Evolutionary conservation across 2,113 vertebrate genomes (phyloP), one percentile per base, ranked within the genome.

Genomic region (Shinisaurus crocodilurus): DNA sequence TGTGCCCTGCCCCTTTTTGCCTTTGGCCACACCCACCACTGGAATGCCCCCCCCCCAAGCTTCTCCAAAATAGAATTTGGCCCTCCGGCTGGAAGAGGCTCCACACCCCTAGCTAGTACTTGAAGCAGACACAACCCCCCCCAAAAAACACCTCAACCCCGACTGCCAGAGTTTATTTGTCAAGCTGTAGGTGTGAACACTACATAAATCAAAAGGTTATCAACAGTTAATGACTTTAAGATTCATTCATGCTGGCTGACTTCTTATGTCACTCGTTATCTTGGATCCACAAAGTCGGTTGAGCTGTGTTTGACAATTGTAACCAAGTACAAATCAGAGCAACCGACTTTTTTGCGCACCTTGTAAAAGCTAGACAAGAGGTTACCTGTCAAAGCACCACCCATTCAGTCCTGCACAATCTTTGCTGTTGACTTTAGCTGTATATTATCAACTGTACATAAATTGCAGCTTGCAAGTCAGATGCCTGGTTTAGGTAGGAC

Each of bases 311-410:
- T 13, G 4, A n/a, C 37, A 75, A 70, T 50, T 4, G 65, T 90
- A 82, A 87, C 60, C 37, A 91, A 85, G 88, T 6, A 8, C 45
- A 91, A 81, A 48, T 40, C 69, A 86, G 48, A 94, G 27, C 40
- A 67, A 67, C 6, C 27, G 50, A 89, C 48, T 90, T 8, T n/a
- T 29, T 86, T 83, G 76, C 3, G 67, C 77, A 20, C 8, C 87
- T 82, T 57, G n/a, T 69, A 87, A 89, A 89, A 87, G 40, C 23
- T 50, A 69, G 37, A 81, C 65, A 45, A 70, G 57, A 57, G 23
- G 34, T 18, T 10, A 32, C 37, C 76, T 29, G 84, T 2, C 27
- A 74, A 10, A 81, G n/a, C 5, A 63, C 63, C 45, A 45, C 60
- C 67, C 87, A 45, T 89, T 43, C 84, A 9, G 8, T 67, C 40